Evolutionary conservation across 2,113 vertebrate species (phyloP).

Genomic region (Siphamia tubifer): DNA sequence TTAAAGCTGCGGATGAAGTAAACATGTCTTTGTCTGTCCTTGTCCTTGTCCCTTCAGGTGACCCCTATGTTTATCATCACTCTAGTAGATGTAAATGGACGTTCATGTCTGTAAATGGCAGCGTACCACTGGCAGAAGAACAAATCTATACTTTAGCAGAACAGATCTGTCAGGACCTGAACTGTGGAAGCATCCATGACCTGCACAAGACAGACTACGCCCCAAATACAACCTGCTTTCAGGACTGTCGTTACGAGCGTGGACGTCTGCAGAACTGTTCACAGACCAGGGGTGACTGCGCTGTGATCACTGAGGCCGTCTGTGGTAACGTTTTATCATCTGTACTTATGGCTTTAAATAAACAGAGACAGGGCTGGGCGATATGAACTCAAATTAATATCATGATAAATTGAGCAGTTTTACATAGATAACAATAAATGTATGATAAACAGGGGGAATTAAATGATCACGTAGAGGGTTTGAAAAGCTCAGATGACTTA

Average conservation of each 20-base stretch:
- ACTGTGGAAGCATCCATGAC: conserved; percentile 34
- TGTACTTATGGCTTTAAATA: too few species aligned
- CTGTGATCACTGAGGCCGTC: not conserved
- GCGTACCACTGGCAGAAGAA: conserved; percentile 13
- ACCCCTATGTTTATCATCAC: conserved; percentile 10
- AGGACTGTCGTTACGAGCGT: conserved; percentile 43
- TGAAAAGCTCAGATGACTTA: too few species aligned
- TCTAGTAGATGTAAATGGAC: conserved; percentile 48
- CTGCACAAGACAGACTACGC: not conserved
- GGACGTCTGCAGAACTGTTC: conserved; percentile 62
- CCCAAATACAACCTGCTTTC: conserved; percentile 42
- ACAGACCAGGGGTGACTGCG: conserved; percentile 15
- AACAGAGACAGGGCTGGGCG: too few species aligned
- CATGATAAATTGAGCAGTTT: too few species aligned
- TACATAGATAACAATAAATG: too few species aligned
- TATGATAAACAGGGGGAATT: too few species aligned
- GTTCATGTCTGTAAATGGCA: conserved; percentile 20
- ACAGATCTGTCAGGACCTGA: conserved; percentile 47
- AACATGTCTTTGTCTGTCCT: not conserved
- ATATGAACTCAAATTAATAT: too few species aligned
- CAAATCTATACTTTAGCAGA: not conserved
- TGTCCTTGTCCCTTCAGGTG: conserved; percentile 27
- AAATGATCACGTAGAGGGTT: too few species aligned
- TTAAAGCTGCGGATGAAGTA: too few species aligned
- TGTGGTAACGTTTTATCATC: conserved; percentile 55